Evolutionary conservation across 2,888 invertebrate genomes (phyloP).

Genomic region (Heliconius ismenius): DNA sequence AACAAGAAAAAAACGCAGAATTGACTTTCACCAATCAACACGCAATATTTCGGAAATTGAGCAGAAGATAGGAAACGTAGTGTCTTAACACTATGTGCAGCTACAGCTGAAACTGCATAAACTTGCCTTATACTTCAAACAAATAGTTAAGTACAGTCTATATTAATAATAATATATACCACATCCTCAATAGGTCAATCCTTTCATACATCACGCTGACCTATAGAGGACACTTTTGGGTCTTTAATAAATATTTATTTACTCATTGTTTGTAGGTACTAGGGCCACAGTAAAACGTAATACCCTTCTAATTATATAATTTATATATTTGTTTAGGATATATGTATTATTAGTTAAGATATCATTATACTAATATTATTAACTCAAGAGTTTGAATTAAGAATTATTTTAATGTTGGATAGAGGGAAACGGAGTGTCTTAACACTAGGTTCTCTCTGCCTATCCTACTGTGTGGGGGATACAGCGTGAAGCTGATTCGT

Average conservation of each 20-base stretch:
- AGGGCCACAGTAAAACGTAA: constrained; percentile 57
- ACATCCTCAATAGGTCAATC: constrained; percentile 49
- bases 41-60: background rate
- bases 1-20: background rate
- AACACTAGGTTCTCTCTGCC: too few species aligned
- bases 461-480: too few species aligned
- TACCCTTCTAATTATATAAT: constrained; percentile 67
- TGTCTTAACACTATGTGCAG: background rate
- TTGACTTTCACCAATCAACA: background rate
- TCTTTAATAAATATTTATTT: constrained; percentile 80
- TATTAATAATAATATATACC: constrained; percentile 44
- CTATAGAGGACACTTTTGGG: constrained; percentile 76
- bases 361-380: background rate
- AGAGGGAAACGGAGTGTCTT: too few species aligned
- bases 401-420: too few species aligned
- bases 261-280: constrained; percentile 64
- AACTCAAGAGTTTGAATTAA: background rate
- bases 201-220: constrained; percentile 52
- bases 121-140: too few species aligned
- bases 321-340: constrained; percentile 62
- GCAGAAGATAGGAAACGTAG: background rate
- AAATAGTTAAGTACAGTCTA: too few species aligned
- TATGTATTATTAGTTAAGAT: constrained; percentile 2
- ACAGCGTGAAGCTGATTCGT: too few species aligned
- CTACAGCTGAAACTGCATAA: background rate